phyloP scores from a whole-genome alignment of 2,888 invertebrate genomes.

The Clunio marinus region DNA sequence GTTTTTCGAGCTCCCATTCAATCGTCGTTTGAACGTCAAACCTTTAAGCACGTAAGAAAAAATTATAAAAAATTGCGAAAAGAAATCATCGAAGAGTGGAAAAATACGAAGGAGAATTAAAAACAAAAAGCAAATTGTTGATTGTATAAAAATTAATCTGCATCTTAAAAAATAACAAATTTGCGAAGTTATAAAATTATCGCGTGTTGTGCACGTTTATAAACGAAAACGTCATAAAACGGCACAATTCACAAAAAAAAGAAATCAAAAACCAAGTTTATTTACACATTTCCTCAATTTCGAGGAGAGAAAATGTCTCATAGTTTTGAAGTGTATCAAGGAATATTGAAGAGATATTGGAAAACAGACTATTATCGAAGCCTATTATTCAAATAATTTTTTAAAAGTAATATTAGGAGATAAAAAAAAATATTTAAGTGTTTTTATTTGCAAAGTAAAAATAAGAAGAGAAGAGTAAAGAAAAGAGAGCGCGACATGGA shows the following conservation, averaged over 20 bases:
- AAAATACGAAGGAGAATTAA: neutral
- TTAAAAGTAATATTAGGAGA: neutral
- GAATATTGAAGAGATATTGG: slow-evolving; percentile 10
- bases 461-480: neutral
- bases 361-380: slow-evolving; percentile 29
- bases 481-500: slow-evolving; percentile 17
- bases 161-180: neutral
- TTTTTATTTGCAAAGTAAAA: neutral
- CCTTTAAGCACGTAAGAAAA: neutral
- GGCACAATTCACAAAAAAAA: neutral
- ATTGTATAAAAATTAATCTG: too few relatives aligned
- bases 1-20: neutral
- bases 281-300: neutral
- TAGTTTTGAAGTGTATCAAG: neutral
- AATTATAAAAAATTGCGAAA: neutral
- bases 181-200: neutral
- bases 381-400: slow-evolving; percentile 26
- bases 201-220: slow-evolving; percentile 1
- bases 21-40: neutral
- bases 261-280: neutral
- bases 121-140: neutral
- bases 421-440: neutral
- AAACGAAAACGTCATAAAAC: slow-evolving; percentile 2
- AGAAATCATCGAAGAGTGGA: neutral
- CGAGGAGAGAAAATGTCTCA: slow-evolving; percentile 31